Base-by-base conservation (phyloP, 2,888 invertebrate species). In the Lutraria lutraria region DNA sequence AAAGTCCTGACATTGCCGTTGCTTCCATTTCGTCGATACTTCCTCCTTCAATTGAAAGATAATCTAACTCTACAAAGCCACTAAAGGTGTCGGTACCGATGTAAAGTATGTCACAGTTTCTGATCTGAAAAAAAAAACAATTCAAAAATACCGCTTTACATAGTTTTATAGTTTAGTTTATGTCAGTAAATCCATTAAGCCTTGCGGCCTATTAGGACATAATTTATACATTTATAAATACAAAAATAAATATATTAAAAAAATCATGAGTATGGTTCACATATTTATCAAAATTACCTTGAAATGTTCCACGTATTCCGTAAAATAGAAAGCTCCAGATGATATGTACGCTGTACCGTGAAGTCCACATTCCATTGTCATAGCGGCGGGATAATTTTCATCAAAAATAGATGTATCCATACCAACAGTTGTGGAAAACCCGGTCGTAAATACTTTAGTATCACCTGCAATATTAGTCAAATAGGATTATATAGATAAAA, bases 41-140 rank as follows among this genome's bases (percentile, higher is more conserved):
- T 2, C 93, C 93, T 0, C 93, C 93, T 53, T 90, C 84, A 29
- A 93, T 89, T 13, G 84, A 85, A 63, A 93, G 90, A n/a, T 89
- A 91, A 72, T 93, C 93, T 21, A 93, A 81, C 15, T 88, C 86
- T 13, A 88, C 90, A 25, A 93, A 89, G 43, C 88, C 85, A 21
- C 60, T 72, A 76, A 93, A 91, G 8, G 89, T 83, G 6, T 89
- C 85, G 10, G 87, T 87, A 4, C 90, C 90, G 16, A 93, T 88
- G 31, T 90, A 89, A 13, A 87, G 80, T 29, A 90, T 92, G 19
- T 93, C 90, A 60, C 93, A 93, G 83, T 93, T 92, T 52, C 86
- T 87, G 31, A 93, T 90, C 79, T 89, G 87, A 29, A 89, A 86
- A 79, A 13, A 76, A 76, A 76, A 15, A 15, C 16, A 16, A 0